Percentiles rank a stretch among this genome's conserved stretches.
Conservation (phyloP, 2,797 vertebrate species). For the Rhynchonycteris naso region DNA sequence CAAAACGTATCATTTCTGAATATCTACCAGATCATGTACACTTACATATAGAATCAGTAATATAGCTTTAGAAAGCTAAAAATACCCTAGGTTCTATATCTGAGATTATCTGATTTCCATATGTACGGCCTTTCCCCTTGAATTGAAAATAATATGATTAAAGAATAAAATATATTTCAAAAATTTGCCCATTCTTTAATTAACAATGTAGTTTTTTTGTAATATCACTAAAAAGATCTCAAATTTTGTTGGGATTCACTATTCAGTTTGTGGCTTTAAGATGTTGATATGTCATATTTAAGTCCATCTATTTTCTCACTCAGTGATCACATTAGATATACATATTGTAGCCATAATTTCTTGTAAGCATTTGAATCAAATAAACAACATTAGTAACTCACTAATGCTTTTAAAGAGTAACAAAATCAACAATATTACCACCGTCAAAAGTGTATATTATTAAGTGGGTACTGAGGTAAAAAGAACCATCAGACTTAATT, state of each 20-base stretch:
- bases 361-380: not conserved
- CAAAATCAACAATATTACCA: not conserved
- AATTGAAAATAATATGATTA: not conserved
- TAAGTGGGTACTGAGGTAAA: not conserved
- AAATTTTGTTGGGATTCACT: not conserved
- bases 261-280: not conserved
- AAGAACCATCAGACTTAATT: not conserved
- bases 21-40: not conserved
- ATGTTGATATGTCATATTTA: not conserved
- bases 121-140: not conserved
- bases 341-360: not conserved
- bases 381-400: not conserved
- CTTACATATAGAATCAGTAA: not conserved
- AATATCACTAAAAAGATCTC: not conserved
- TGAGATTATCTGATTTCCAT: not conserved
- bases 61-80: not conserved
- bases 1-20: not conserved
- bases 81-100: not conserved
- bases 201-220: not conserved
- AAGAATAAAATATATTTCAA: conserved; percentile 27
- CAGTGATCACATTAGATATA: not conserved
- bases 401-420: not conserved
- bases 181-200: not conserved
- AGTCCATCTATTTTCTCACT: not conserved
- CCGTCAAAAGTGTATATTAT: not conserved